phyloP scores from a whole-genome alignment of 1,140 invertebrate genomes.

The Halotydeus destructor region DNA sequence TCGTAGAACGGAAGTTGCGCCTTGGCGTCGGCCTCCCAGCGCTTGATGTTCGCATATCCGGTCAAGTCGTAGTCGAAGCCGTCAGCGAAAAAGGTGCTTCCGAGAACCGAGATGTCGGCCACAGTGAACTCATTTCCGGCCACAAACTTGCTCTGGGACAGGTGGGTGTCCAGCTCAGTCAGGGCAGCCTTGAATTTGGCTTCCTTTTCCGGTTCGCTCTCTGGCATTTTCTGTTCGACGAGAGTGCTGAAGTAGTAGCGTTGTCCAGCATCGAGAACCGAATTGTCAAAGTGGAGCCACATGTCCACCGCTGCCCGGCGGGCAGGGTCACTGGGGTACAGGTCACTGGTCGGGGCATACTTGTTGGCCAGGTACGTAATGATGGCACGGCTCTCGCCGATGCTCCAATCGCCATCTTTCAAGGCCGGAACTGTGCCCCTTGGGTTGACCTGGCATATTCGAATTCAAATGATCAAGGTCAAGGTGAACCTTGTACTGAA shows the following conservation, averaged over 20 bases:
- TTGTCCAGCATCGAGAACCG: slow-evolving; percentile 18
- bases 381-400: slow-evolving; percentile 21
- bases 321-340: slow-evolving; percentile 44
- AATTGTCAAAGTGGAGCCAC: slow-evolving; percentile 46
- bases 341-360: slow-evolving; percentile 41
- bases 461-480: too few relatives aligned
- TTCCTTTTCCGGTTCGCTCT: slow-evolving; percentile 8
- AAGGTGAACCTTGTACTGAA: too few relatives aligned
- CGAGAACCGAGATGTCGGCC: slow-evolving; percentile 31
- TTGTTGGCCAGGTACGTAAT: slow-evolving; percentile 15
- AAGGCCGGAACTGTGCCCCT: slow-evolving; percentile 43
- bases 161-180: slow-evolving; percentile 22
- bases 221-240: background rate
- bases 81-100: slow-evolving; percentile 15
- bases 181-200: slow-evolving; percentile 23
- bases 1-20: background rate
- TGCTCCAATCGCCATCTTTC: slow-evolving; percentile 36
- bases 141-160: slow-evolving; percentile 21
- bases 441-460: slow-evolving; percentile 43
- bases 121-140: slow-evolving; percentile 36
- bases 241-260: slow-evolving; percentile 8
- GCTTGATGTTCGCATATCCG: background rate
- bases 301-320: slow-evolving; percentile 44
- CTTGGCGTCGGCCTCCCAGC: background rate
- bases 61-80: slow-evolving; percentile 23